Percentiles rank a stretch among this genome's conserved stretches.
Conservation (phyloP, 2,888 invertebrate species). For the Ochropleura leucogaster region DNA sequence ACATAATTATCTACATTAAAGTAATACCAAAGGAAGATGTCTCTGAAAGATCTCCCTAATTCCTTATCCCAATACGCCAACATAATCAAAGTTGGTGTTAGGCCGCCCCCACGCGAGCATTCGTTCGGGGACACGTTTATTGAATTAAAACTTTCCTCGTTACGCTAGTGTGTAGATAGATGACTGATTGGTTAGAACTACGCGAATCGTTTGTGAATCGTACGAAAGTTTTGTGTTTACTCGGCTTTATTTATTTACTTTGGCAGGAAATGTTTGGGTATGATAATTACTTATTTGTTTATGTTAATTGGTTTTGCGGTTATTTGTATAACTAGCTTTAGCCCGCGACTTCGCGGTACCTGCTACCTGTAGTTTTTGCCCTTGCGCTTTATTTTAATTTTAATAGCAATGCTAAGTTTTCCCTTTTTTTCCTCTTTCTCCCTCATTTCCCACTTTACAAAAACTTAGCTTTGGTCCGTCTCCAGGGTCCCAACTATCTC, state of each 20-base stretch:
- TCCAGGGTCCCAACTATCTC: no score
- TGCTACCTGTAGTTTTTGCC: no score
- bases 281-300: constrained; percentile 40
- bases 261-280: constrained; percentile 34
- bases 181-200: constrained; percentile 60
- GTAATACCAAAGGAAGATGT: constrained; percentile 11
- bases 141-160: constrained; percentile 70
- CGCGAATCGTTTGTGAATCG: constrained; percentile 52
- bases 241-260: constrained; percentile 24
- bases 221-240: constrained; percentile 38
- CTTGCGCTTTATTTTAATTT: no score
- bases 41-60: constrained; percentile 22
- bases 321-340: constrained; percentile 17
- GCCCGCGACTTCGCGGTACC: no score
- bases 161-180: constrained; percentile 56
- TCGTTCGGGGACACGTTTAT: constrained; percentile 58
- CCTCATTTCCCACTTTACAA: no score
- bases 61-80: constrained; percentile 32
- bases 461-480: no score
- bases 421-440: no score
- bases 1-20: constrained; percentile 1
- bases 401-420: no score
- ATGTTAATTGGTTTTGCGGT: constrained; percentile 18
- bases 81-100: constrained; percentile 49
- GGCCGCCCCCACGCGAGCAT: constrained; percentile 35